Evolutionary conservation across 2,888 invertebrate species (phyloP).

Genomic region (Priocnemis perturbator): DNA sequence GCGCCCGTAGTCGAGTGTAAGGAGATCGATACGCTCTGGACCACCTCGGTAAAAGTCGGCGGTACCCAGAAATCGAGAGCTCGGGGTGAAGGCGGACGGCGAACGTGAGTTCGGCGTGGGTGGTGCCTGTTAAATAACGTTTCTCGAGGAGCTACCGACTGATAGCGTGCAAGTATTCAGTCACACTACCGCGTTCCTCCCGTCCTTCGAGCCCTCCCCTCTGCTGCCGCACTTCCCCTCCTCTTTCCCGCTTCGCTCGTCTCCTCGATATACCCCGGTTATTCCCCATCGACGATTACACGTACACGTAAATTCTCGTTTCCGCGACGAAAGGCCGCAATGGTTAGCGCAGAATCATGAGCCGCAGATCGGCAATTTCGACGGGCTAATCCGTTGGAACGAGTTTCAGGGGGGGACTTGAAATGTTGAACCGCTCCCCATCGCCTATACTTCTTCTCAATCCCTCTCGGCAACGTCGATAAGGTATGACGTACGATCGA

Average conservation of each 20-base stretch:
- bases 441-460: background rate
- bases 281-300: background rate
- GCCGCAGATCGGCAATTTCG: conserved; percentile 41
- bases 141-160: conserved; percentile 21
- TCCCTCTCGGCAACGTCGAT: background rate
- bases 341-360: conserved; percentile 26
- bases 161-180: conserved; percentile 5
- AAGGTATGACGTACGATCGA: conserved; percentile 21
- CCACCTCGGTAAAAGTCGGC: conserved; percentile 31
- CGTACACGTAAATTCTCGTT: conserved; percentile 42
- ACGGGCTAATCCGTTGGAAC: conserved; percentile 47
- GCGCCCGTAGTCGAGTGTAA: conserved; percentile 33
- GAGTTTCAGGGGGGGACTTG: conserved; percentile 25
- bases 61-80: conserved; percentile 9
- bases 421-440: conserved; percentile 1
- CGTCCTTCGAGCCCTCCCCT: background rate
- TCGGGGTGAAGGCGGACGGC: background rate
- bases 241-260: background rate
- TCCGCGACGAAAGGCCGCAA: conserved; percentile 23
- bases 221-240: too few species aligned
- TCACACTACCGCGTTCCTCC: background rate
- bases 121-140: conserved; percentile 23
- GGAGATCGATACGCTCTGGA: conserved; percentile 54
- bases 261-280: background rate
- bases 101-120: background rate